phyloP scores from a whole-genome alignment of 2,113 vertebrate species.

The Malurus elegans region DNA sequence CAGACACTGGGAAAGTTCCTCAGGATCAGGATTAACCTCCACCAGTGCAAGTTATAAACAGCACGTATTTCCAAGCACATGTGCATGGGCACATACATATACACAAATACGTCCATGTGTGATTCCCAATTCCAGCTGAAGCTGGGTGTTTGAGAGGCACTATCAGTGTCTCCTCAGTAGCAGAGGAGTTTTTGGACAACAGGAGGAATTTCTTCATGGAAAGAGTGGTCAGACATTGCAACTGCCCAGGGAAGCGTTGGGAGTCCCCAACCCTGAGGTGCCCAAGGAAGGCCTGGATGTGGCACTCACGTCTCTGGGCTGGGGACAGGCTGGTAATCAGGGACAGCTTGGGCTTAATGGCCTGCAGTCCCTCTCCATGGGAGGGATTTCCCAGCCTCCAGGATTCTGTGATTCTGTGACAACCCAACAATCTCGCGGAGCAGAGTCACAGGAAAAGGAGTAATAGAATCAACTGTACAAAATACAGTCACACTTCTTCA shows the following conservation, averaged over 20 bases:
- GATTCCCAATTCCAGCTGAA: background rate
- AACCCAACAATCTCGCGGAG: background rate
- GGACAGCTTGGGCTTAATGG: rapidly evolving
- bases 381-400: background rate
- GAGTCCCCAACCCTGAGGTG: background rate
- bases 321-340: background rate
- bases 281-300: rapidly evolving
- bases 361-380: too few relatives aligned
- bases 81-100: rapidly evolving
- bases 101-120: rapidly evolving
- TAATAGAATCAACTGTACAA: background rate
- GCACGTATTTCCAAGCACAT: rapidly evolving
- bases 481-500: rapidly evolving
- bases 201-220: background rate
- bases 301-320: background rate
- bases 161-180: background rate
- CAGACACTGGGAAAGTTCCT: background rate
- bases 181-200: background rate
- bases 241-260: background rate
- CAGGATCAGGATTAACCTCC: background rate
- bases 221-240: background rate
- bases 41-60: too few relatives aligned
- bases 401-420: background rate
- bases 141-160: too few relatives aligned
- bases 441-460: rapidly evolving